Conservation (phyloP, 2,113 vertebrate genomes). For the Microtus pennsylvanicus region DNA sequence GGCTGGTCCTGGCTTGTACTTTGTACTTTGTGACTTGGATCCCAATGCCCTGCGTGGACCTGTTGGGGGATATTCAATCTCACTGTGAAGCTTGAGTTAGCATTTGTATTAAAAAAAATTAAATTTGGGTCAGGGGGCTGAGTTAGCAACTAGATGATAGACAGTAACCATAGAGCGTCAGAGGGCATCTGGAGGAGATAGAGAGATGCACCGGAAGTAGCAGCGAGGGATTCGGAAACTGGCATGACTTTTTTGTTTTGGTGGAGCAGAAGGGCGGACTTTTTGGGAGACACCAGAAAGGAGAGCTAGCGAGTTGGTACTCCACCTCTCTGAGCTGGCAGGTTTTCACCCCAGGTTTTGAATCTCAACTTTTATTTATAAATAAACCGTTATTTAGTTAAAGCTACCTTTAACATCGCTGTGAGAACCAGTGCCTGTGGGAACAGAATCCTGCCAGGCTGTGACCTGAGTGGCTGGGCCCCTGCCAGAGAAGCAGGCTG, state of each 20-base stretch:
- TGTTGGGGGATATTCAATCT: not conserved
- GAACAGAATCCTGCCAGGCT: not conserved
- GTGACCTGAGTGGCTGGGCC: not conserved
- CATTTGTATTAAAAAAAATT: not conserved
- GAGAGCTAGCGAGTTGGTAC: not conserved
- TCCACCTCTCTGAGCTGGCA: not conserved
- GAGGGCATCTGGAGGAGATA: not conserved
- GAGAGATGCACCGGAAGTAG: not conserved
- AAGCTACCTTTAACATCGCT: not conserved
- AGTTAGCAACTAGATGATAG: not conserved
- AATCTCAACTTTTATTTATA: not conserved
- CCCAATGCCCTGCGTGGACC: not conserved
- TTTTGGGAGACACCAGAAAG: not conserved
- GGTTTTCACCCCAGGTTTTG: not conserved
- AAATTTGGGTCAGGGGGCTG: not conserved
- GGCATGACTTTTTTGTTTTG: not conserved
- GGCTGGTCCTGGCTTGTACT: not conserved
- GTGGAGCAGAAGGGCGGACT: not conserved
- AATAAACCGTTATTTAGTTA: not conserved
- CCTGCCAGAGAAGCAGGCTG: too few relatives aligned
- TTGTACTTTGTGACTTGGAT: not conserved
- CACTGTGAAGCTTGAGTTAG: not conserved
- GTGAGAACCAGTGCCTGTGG: not conserved
- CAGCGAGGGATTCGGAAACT: not conserved
- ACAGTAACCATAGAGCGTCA: too few relatives aligned